phyloP scores from a whole-genome alignment of 2,888 invertebrate species.

The Steinernema carpocapsae region DNA sequence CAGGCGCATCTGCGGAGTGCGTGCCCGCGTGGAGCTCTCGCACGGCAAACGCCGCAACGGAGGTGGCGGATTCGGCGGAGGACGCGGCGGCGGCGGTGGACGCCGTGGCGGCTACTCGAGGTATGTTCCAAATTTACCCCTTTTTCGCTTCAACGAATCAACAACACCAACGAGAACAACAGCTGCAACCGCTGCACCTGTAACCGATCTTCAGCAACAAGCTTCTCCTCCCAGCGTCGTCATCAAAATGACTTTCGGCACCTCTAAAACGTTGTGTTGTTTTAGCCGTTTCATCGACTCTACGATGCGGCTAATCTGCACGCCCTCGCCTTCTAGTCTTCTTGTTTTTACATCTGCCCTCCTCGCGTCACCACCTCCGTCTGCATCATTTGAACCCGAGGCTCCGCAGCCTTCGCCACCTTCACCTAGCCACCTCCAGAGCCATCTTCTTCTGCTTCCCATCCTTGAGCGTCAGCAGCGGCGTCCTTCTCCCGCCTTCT shows the following conservation, averaged over 20 bases:
- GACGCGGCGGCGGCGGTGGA: constrained; percentile 40
- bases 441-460: neutral
- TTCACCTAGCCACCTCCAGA: neutral
- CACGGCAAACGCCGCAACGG: constrained; percentile 69
- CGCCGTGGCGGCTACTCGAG: constrained; percentile 7
- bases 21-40: constrained; percentile 71
- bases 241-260: neutral
- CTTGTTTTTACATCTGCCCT: constrained; percentile 19
- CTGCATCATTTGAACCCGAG: constrained; percentile 13
- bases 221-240: neutral
- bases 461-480: neutral
- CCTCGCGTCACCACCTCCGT: neutral
- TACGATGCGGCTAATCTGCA: constrained; percentile 31
- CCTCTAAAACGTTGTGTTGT: neutral
- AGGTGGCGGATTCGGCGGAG: constrained; percentile 51
- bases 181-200: neutral
- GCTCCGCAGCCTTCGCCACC: neutral
- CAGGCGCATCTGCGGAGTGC: constrained; percentile 71
- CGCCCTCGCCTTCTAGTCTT: constrained; percentile 32
- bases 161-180: constrained; percentile 12
- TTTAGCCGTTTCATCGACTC: constrained; percentile 35
- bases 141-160: neutral
- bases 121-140: neutral
- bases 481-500: neutral
- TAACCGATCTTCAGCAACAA: neutral